Evolutionary conservation across 2,113 vertebrate species (phyloP), one percentile per base, ranked within the genome.

Genomic region (Pseudorhombus dupliciocellatus): DNA sequence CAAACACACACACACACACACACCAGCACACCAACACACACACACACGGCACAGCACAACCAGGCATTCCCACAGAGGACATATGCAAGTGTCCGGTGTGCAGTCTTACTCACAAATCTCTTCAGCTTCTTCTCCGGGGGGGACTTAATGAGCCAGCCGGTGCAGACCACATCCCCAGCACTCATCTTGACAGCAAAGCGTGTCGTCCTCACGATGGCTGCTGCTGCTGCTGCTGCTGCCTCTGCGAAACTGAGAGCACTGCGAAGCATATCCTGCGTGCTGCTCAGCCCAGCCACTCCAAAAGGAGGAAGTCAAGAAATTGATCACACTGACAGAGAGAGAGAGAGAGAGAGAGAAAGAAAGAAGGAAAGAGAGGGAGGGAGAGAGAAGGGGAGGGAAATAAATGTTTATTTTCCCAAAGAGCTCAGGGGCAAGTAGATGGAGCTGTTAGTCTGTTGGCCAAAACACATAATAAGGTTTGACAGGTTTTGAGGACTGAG

Each of bases 121-220:
- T 97, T 98, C 37, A 99, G 94, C 90, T 99, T 99, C 93, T 95
- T 98, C 91, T 99, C 98, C 5, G 98, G 98, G 81, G 97, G 98
- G 30, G 98, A 99, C 94, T 98, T 99, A 89, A 98, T 95, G 77
- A 99, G 96, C 98, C 98, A 99, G 87, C 98, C 97, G 10, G 93
- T 96, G 92, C 95, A 97, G 79, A 99, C 96, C 58, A 96, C 94
- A 92, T 97, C 96, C 87, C 95, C 97, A 20, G 95, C 84, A 90
- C 96, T 98, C 97, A 98, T 99, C 82, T 92, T 95, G 92, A 88
- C 92, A 93, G 90, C 90, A 83, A 70, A 91, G 90, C 56, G 92
- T 89, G 90, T 91, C 63, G 85, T 88, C 87, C 74, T 88, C 79
- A 67, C 71, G 63, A 61, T 68, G 77, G 7, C 79, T 54, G 77